A percentile compares a stretch with the other conserved stretches of the same genome.
phyloP scores from a whole-genome alignment of 2,797 vertebrate genomes.

The Ataeniobius toweri region DNA sequence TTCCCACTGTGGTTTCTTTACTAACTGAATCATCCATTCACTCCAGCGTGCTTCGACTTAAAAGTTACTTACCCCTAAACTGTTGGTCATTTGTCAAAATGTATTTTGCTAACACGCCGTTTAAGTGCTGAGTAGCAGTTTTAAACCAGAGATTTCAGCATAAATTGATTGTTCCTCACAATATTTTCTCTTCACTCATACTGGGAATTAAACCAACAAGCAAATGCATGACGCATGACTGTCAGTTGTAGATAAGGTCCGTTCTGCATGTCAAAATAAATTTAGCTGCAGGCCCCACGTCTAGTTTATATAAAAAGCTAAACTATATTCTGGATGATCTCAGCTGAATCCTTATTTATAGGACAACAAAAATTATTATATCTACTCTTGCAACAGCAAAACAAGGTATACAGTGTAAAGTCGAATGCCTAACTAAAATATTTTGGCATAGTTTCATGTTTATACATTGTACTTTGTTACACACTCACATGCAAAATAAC shows the following conservation, averaged over 20 bases:
- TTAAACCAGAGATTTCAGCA: background rate
- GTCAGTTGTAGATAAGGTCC: background rate
- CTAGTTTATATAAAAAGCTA: background rate
- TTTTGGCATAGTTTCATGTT: background rate
- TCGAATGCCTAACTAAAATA: background rate
- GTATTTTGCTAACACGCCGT: background rate
- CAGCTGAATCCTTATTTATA: constrained; percentile 28
- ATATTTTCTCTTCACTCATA: background rate
- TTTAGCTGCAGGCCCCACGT: constrained; percentile 6
- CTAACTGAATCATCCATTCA: constrained; percentile 17
- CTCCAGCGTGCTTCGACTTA: background rate
- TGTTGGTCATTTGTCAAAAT: background rate
- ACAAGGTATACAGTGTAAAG: constrained; percentile 48
- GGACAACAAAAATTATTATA: constrained; percentile 7
- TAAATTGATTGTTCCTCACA: background rate
- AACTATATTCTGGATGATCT: background rate
- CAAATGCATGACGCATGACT: constrained; percentile 12
- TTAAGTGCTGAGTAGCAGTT: background rate
- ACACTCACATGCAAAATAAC: background rate
- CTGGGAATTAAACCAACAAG: background rate
- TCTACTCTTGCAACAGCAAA: constrained; percentile 8
- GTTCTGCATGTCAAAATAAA: constrained; percentile 20
- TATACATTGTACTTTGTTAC: background rate
- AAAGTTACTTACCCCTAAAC: background rate
- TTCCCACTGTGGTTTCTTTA: constrained; percentile 1